phyloP scores from a whole-genome alignment of 1,140 invertebrate species.

The Drosophila lowei region DNA sequence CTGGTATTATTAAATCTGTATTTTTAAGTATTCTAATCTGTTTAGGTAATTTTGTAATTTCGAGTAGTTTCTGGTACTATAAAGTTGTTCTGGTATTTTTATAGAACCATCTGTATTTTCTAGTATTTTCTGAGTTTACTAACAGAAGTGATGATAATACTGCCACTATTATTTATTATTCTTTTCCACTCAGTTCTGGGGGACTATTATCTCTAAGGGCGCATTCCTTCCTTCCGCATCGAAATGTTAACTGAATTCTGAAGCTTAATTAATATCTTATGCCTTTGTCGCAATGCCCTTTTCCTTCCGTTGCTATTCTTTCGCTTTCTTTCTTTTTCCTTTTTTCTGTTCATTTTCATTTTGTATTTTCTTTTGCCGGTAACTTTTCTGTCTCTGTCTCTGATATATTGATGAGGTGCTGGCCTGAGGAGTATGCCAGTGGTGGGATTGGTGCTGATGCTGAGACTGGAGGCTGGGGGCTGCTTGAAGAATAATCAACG shows the following conservation, averaged over 20 bases:
- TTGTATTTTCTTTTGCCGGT: constrained; percentile 9
- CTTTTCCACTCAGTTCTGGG: too few relatives aligned
- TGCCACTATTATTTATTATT: too few relatives aligned
- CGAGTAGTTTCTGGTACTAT: too few relatives aligned
- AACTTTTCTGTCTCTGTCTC: constrained; percentile 10
- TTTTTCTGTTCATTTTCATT: neutral
- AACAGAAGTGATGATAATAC: too few relatives aligned
- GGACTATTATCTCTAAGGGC: too few relatives aligned
- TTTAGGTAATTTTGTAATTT: too few relatives aligned
- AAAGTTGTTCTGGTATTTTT: too few relatives aligned
- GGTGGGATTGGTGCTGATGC: neutral
- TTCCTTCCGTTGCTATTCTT: neutral
- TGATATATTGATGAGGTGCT: constrained; percentile 28
- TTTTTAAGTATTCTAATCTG: too few relatives aligned
- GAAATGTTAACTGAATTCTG: constrained; percentile 12
- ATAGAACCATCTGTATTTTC: too few relatives aligned
- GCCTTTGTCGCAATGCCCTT: constrained; percentile 26
- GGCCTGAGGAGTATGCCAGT: neutral
- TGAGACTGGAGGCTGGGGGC: constrained; percentile 18
- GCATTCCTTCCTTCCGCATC: neutral
- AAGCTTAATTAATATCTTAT: constrained; percentile 70
- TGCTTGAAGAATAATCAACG: constrained; percentile 58
- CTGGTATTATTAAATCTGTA: too few relatives aligned
- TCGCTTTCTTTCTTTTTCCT: neutral
- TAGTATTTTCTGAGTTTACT: too few relatives aligned